phyloP scores from a whole-genome alignment of 2,797 vertebrate genomes.

The Syndactyla subalaris region DNA sequence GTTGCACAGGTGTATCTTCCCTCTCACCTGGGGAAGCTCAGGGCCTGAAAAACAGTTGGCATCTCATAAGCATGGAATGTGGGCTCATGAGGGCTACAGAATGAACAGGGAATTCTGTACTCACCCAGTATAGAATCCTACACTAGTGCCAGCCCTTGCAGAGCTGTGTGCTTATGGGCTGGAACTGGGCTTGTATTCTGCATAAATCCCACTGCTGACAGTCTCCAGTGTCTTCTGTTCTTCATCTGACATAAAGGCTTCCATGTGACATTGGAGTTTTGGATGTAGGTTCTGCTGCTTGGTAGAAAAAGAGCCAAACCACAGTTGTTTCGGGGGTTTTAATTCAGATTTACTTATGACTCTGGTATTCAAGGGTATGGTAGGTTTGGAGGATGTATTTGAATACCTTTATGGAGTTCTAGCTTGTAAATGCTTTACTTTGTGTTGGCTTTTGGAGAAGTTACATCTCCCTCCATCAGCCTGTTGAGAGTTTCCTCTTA shows the following conservation, averaged over 20 bases:
- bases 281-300: neutral
- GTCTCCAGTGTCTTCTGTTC: neutral
- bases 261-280: neutral
- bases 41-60: neutral
- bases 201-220: neutral
- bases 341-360: neutral
- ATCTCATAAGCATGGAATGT: fast-evolving
- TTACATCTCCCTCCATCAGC: fast-evolving
- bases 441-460: neutral
- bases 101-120: neutral
- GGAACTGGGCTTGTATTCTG: neutral
- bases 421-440: neutral
- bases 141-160: fast-evolving
- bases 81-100: neutral
- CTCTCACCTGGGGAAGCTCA: neutral
- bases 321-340: fast-evolving
- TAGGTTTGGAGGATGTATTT: neutral
- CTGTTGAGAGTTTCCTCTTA: neutral
- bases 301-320: neutral
- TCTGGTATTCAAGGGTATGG: neutral
- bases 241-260: neutral
- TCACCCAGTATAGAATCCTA: fast-evolving
- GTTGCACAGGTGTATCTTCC: neutral
- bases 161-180: neutral
- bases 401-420: no score